Base-by-base conservation (phyloP, 2,113 vertebrate species). In the Alethe castanea region DNA sequence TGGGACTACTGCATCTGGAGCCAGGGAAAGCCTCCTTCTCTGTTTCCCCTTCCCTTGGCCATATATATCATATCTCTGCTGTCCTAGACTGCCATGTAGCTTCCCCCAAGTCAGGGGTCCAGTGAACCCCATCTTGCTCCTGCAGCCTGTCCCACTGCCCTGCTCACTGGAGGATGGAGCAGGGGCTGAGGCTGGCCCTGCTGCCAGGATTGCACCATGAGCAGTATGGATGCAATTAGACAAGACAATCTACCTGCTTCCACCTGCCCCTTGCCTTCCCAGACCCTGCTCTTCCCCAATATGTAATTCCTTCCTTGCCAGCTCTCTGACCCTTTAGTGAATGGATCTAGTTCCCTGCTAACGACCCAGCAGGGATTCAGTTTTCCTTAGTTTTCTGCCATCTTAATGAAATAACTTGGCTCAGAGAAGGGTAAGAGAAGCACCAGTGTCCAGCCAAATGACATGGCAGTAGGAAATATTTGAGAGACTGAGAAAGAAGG, bases 111-210 rank as follows among this genome's bases (percentile, higher is more conserved):
- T 22, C 36, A 65, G 59, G 73, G 31, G 19, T 23, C 17, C 38
- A 15, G 52, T 22, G 48, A 74, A 74, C 73, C 29, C 42, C 66
- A 47, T 14, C 22, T 31, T 53, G 19, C 64, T 77, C 40, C 40
- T 74, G 19, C 35, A 74, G 35, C 42, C 57, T 79, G 28, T 26
- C 28, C 44, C 65, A 36, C 14, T 70, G 60, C 28, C 47, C n/a
- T 36, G n/a, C 57, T 31, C 2, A 1, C 73, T 23, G 66, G n/a
- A 47, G 56, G 47, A 57, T 14, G n/a, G 73, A 61, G 56, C 47
- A 38, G 35, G 33, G 25, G 16, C n/a, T 0, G 0, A 79, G 40
- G 19, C 38, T 5, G 2, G 62, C 57, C 2, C 0, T 24, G 24
- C 56, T 62, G 66, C 65, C 52, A 17, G 35, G 20, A 33, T 3